Evolutionary conservation across 1,140 invertebrate genomes (phyloP), one percentile per base, ranked within the genome.

Genomic region (Drosophila albomicans): DNA sequence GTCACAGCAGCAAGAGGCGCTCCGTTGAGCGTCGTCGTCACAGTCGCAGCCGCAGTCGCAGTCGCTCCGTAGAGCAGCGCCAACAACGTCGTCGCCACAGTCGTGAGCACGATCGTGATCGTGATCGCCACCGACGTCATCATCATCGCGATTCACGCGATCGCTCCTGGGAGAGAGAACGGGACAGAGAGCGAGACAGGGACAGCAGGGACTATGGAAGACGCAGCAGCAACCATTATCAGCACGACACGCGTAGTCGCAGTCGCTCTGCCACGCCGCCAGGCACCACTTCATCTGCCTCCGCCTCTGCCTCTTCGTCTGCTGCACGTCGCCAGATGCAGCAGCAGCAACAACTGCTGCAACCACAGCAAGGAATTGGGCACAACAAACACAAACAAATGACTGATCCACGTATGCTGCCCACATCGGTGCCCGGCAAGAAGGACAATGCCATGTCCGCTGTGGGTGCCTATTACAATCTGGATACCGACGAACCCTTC

Each of bases 401-500:
- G 13, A 57, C 13, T 15, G 52, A 56, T 56, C 4, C 5, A 5
- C 49, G 51, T 2, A 35, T 32, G 28, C 11, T 8, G 8, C 4
- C 30, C 7, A 46, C 32, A n/a, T n/a, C 16, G 7, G n/a, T 25
- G 15, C 5, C 46, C 13, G 32, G 45, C 58, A 52, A 48, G 48
- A 32, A 52, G 28, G 52, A 56, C 13, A 56, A 66, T 58, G 75
- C 78, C 13, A 71, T 62, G 35, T 80, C 78, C 0, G 69, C 79
- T 0, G 91, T 89, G 4, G 91, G 84, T 5, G 82, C 81, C 28
- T 90, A 91, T 30, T 91, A 91, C 43, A 91, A 91, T 72, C 62
- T 91, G 3, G 88, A 91, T 25, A 78, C 75, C 4, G 86, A 92
- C 61, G 86, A 85, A 51, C 91, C 91, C 1, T 89, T 92, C 25